Base-by-base conservation (phyloP, 2,113 vertebrate species). In the Macaca nemestrina region DNA sequence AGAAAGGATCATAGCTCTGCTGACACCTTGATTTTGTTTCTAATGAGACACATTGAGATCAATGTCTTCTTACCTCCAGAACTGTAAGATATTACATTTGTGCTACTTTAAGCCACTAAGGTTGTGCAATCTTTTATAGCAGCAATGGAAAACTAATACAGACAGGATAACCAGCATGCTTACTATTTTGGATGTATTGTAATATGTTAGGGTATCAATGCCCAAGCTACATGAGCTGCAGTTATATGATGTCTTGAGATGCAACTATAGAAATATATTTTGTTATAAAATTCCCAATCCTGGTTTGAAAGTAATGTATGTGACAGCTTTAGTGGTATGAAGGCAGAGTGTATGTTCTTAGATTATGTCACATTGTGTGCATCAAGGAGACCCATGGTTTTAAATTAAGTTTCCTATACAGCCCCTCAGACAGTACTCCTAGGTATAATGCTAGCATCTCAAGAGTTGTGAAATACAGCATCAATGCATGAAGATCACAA, bases 371-470 rank as follows among this genome's bases (percentile, higher is more conserved):
- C n/a, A 81, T 43, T 52, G 8, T 83, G 88, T 80, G 59, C 88
- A 96, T 90, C 83, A 76, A 97, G 94, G 96, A 97, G 70, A n/a
- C 22, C n/a, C 45, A 64, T 55, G 4, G 50, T 94, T 97, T 81
- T 91, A 88, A 97, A 96, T 97, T 93, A 97, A 82, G 40, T 52
- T 79, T 84, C 85, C 84, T 90, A 5, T 73, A 16, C 40, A n/a
- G 11, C 17, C 75, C 1, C 2, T 67, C 79, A 57, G 45, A 72
- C 23, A 57, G 20, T n/a, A 14, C 11, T 91, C 48, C 8, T 57
- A 2, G 32, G 32, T n/a, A 22, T 30, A 78, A 78, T 40, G 35
- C 55, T 68, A 50, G 84, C 88, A 59, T 40, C 57, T n/a, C 55
- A 16, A 45, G 89, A 86, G n/a, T 95, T 95, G 67, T 95, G 18